phyloP scores from a whole-genome alignment of 2,888 invertebrate genomes.

The Drosophila vallismaia region DNA sequence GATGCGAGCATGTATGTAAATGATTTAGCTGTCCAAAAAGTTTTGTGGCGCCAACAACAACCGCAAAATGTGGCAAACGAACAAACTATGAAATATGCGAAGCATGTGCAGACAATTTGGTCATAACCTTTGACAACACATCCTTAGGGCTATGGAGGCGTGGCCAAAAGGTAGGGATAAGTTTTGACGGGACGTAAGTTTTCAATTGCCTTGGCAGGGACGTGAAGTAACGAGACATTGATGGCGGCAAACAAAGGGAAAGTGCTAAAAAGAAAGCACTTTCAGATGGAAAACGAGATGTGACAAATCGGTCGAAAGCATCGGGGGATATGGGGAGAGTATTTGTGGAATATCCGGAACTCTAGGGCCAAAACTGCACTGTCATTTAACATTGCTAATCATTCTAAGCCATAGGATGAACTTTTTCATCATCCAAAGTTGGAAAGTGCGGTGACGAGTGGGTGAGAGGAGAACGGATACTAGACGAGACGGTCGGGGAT shows the following conservation, averaged over 20 bases:
- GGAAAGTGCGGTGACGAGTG: not conserved
- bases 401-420: constrained; percentile 20
- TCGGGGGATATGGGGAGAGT: not conserved
- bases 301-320: constrained; percentile 7
- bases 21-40: constrained; percentile 42
- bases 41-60: constrained; percentile 28
- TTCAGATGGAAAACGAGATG: constrained; percentile 11
- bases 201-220: constrained; percentile 38
- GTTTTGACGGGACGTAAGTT: constrained; percentile 35
- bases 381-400: constrained; percentile 33
- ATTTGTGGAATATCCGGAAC: not conserved
- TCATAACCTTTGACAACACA: constrained; percentile 56
- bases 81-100: constrained; percentile 44
- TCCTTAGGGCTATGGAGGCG: constrained; percentile 10
- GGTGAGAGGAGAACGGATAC: not conserved
- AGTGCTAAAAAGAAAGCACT: constrained; percentile 1
- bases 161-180: constrained; percentile 36
- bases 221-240: constrained; percentile 27
- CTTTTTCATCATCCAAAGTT: constrained; percentile 17
- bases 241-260: constrained; percentile 6
- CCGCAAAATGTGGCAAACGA: constrained; percentile 40
- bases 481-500: not conserved
- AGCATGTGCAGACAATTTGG: constrained; percentile 64
- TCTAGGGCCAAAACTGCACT: constrained; percentile 5
- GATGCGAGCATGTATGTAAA: constrained; percentile 38